Percentiles rank a stretch among this genome's conserved stretches.
phyloP scores from a whole-genome alignment of 2,113 vertebrate genomes.

The Nansenia antarctica region DNA sequence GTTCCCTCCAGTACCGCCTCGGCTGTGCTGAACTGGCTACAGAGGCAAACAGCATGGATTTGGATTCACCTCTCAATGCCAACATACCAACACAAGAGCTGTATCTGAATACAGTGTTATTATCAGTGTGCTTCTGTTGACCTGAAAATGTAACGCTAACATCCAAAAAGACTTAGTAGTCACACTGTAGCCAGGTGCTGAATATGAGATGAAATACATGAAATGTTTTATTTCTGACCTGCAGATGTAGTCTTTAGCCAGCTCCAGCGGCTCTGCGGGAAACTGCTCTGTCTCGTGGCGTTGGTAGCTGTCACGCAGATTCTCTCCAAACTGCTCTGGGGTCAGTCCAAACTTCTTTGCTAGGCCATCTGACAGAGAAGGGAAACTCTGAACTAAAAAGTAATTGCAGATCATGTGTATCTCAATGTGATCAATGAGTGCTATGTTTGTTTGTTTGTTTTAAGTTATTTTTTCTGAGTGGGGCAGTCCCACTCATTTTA shows the following conservation, averaged over 20 bases:
- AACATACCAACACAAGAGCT: no score
- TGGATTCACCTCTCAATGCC: not conserved
- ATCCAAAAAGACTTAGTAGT: no score
- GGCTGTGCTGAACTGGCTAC: slow-evolving; percentile 88
- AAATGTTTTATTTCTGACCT: no score
- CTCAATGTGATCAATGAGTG: no score
- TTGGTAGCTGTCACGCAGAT: slow-evolving; percentile 97
- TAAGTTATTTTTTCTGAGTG: not conserved
- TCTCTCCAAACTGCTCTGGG: slow-evolving; percentile 98
- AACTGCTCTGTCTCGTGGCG: slow-evolving; percentile 98
- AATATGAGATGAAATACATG: no score
- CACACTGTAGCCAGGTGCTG: no score
- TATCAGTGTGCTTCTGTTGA: not conserved
- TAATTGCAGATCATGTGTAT: not conserved
- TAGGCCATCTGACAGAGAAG: slow-evolving; percentile 81
- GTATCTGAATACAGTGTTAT: not conserved
- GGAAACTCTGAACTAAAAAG: not conserved
- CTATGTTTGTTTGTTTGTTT: no score
- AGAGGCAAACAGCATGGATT: slow-evolving; percentile 12
- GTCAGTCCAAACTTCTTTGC: slow-evolving; percentile 98
- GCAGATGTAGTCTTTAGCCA: slow-evolving; percentile 97
- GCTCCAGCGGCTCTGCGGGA: slow-evolving; percentile 93
- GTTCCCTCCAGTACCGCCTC: slow-evolving; percentile 95
- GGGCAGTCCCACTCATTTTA: not conserved
- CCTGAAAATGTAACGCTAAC: no score